Percentiles rank a stretch among this genome's conserved stretches.
These are phyloP conservation scores for Autographa gamma DNA, from an alignment of 2,888 invertebrate species.

Conservation along the genomic window DNA sequence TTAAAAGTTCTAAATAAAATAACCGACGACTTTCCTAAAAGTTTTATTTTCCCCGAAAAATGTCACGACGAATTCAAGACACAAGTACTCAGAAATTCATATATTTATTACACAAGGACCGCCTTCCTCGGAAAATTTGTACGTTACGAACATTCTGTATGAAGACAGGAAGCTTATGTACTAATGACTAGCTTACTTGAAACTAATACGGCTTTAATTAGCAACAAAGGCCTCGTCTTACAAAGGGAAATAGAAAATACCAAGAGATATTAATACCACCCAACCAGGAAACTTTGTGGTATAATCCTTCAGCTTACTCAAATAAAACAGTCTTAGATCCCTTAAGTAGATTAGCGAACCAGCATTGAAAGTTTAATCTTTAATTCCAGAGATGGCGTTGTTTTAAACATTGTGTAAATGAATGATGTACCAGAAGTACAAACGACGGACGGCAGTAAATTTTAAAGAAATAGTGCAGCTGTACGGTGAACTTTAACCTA, in stretches of 20 bases:
- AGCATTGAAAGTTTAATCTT: conserved; percentile 26
- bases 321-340: conserved; percentile 22
- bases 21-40: background rate
- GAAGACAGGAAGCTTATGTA: conserved; percentile 16
- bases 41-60: background rate
- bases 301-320: conserved; percentile 18
- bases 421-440: background rate
- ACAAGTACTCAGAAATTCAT: background rate
- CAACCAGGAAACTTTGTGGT: conserved; percentile 12
- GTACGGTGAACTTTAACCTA: background rate
- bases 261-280: conserved; percentile 8
- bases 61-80: background rate
- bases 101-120: background rate
- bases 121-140: background rate
- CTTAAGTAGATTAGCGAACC: conserved; percentile 12
- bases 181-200: conserved; percentile 26
- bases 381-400: conserved; percentile 18
- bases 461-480: background rate
- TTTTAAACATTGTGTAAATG: background rate
- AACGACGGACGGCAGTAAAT: background rate
- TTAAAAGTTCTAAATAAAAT: too few species aligned
- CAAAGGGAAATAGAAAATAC: conserved; percentile 21
- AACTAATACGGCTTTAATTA: conserved; percentile 30
- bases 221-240: conserved; percentile 28
- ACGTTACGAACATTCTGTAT: background rate